Conservation (phyloP, 2,113 vertebrate species). For the Nymphicus hollandicus region DNA sequence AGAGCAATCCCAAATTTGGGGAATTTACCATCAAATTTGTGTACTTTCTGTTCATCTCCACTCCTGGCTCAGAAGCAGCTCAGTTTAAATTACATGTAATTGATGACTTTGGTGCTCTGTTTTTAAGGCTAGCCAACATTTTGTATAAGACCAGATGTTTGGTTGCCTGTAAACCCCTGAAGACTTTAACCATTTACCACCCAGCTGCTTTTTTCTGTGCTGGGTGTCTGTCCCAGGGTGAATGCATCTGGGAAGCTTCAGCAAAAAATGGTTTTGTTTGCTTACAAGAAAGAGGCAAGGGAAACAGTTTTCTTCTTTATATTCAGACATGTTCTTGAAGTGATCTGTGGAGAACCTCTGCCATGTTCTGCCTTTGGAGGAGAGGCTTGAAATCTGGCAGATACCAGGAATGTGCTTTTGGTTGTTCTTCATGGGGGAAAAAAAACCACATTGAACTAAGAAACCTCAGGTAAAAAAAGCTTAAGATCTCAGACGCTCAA, state of each 20-base stretch:
- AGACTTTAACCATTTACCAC: neutral
- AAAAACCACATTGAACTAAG: neutral
- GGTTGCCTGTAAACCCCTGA: neutral
- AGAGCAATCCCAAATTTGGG: neutral
- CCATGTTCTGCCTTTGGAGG: neutral
- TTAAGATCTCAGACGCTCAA: conserved; percentile 3
- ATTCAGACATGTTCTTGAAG: neutral
- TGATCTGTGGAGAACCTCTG: neutral
- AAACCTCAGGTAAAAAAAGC: neutral
- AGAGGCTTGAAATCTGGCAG: conserved; percentile 9
- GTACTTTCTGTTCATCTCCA: neutral
- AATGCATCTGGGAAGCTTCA: neutral
- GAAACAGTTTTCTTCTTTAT: neutral
- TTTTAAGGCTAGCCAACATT: neutral
- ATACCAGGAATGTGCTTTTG: neutral
- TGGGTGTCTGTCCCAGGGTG: neutral
- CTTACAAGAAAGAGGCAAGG: neutral
- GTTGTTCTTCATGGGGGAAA: neutral
- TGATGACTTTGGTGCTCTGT: neutral
- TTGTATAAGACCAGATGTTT: neutral
- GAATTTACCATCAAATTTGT: neutral
- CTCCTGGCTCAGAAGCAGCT: neutral
- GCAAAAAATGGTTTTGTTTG: neutral
- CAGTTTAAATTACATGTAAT: neutral
- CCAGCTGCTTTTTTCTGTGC: neutral